Base-by-base conservation (phyloP, 2,113 vertebrate species). In the Diphyllodes magnificus region DNA sequence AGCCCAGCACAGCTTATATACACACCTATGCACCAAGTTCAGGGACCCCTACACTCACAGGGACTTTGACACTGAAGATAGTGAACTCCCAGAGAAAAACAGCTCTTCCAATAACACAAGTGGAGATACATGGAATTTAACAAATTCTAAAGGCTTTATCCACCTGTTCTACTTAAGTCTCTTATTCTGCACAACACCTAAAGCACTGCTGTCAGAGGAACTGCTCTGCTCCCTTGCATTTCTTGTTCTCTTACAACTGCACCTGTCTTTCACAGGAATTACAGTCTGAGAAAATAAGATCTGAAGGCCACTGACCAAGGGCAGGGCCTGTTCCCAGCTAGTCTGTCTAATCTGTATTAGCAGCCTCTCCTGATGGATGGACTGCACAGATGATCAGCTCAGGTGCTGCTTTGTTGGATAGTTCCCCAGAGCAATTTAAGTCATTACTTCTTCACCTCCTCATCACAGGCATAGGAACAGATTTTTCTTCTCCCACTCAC, bases 381-480 rank as follows among this genome's bases (percentile, higher is more conserved):
- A 35, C 68, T 59, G 56, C 80, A 65, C 37, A 86, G 56, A 60
- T n/a, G 42, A 95, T 54, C 92, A 73, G 39, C 86, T 97, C 82
- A 83, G 92, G 82, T 92, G 90, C 57, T n/a, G 61, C 66, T 61
- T 45, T 61, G 47, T 70, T 83, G 64, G 56, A 65, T 66, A 47
- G 88, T 33, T 86, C 86, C 95, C 92, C 72, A 94, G 56, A 93
- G 92, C 86, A 75, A 84, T 78, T 92, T 37, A 70, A 90, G 64
- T 84, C 80, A 91, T 92, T 93, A 70, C 47, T 81, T 83, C 64
- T 71, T 86, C 51, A 60, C 64, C 82, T 73, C 54, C 86, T 88
- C 80, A 86, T 96, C 72, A 71, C 3, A 30, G 39, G 19, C 68
- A 60, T 3, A 81, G 60, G 24, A 78, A 84, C 27, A 53, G 51